Percentiles rank a stretch among this genome's conserved stretches.
These are phyloP conservation scores for Tupaia tana DNA, from an alignment of 2,113 vertebrate genomes.

Conservation along the genomic window DNA sequence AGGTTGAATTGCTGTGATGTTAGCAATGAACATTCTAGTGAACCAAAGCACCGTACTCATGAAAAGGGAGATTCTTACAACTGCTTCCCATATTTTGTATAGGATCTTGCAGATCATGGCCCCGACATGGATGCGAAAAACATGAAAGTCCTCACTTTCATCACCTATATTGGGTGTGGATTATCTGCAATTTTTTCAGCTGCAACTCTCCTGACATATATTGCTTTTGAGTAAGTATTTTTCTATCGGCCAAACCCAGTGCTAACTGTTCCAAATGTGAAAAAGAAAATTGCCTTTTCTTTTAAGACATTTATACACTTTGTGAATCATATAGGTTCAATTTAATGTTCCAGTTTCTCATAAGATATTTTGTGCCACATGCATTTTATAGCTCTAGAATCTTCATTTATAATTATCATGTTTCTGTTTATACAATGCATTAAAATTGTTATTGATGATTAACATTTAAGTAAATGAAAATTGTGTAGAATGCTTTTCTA, in stretches of 20 bases:
- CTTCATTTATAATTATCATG: not conserved
- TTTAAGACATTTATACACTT: not conserved
- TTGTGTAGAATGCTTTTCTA: not conserved
- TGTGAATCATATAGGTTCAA: not conserved
- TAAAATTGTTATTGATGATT: not conserved
- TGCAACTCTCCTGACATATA: conserved; percentile 95
- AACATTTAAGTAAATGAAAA: not conserved
- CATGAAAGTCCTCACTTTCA: conserved; percentile 92
- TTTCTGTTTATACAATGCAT: not conserved
- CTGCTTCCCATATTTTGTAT: conserved; percentile 47
- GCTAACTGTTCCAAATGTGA: not conserved
- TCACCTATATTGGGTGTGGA: conserved; percentile 96
- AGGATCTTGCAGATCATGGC: conserved; percentile 92
- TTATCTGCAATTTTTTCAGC: conserved; percentile 97
- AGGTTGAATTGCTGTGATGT: not conserved
- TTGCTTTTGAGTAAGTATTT: conserved; percentile 96
- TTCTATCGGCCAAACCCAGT: not conserved
- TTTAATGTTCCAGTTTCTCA: conserved; percentile 38
- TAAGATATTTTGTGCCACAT: not conserved
- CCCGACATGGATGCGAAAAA: conserved; percentile 87
- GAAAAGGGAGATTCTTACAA: conserved; percentile 32
- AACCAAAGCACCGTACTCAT: not conserved
- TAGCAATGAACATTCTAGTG: conserved; percentile 38
- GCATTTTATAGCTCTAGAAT: conserved; percentile 14
- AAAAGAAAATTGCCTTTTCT: conserved; percentile 7